Conservation (phyloP, 2,797 vertebrate genomes). For the Echeneis naucrates region DNA sequence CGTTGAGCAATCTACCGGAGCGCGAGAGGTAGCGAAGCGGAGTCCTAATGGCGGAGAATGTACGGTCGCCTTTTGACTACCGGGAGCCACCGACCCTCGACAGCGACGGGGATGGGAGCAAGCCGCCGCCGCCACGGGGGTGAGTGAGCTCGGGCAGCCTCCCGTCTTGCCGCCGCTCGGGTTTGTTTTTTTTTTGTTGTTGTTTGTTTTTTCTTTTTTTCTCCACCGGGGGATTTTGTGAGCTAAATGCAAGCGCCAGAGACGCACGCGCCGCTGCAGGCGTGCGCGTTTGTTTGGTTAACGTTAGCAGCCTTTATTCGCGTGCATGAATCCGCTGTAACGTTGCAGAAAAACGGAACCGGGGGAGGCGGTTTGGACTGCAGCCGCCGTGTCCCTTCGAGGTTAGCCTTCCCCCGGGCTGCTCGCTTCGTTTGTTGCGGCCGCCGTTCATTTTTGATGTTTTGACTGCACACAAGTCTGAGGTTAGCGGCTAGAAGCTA, state of each 20-base stretch:
- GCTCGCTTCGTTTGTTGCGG: not conserved
- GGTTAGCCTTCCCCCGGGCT: not conserved
- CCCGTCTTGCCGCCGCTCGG: not conserved
- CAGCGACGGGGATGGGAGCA: slow-evolving; percentile 89
- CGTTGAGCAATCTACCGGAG: slow-evolving; percentile 68
- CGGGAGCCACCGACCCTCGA: slow-evolving; percentile 89
- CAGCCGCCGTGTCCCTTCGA: not conserved
- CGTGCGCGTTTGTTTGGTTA: slow-evolving; percentile 65
- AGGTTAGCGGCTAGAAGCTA: slow-evolving; percentile 72
- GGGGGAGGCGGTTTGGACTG: not conserved
- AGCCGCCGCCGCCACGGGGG: slow-evolving; percentile 85
- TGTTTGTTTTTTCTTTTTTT: too few relatives aligned
- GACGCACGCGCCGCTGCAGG: slow-evolving; percentile 61
- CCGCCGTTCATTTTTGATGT: slow-evolving; percentile 39
- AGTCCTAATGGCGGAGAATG: slow-evolving; percentile 89
- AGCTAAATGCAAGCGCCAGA: slow-evolving; percentile 27
- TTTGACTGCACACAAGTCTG: slow-evolving; percentile 52
- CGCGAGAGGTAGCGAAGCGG: slow-evolving; percentile 77
- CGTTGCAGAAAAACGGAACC: slow-evolving; percentile 50
- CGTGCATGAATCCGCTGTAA: slow-evolving; percentile 60
- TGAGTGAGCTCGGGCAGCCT: slow-evolving; percentile 67
- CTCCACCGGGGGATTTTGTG: slow-evolving; percentile 23
- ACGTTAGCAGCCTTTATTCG: slow-evolving; percentile 58
- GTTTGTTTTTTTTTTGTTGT: too few relatives aligned
- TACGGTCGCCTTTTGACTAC: slow-evolving; percentile 89